Conservation (phyloP, 2,113 vertebrate genomes). For the Varanus komodoensis region DNA sequence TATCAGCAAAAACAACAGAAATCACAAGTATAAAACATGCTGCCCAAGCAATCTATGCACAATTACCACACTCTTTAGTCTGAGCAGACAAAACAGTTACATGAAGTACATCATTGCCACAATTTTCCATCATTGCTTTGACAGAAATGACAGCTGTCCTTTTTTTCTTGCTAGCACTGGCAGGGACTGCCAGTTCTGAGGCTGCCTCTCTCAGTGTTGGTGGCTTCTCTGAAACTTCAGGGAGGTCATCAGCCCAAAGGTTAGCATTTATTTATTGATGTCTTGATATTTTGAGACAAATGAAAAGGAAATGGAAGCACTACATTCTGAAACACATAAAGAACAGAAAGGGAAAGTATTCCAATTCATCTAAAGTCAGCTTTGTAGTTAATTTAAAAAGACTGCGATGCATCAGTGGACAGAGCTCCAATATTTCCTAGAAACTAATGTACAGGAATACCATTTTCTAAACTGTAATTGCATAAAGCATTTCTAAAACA, state of each 20-base stretch:
- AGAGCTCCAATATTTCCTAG: conserved; percentile 63
- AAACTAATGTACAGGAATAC: conserved; percentile 65
- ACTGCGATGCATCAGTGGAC: conserved; percentile 52
- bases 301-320: conserved; percentile 46
- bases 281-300: conserved; percentile 25
- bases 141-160: background rate
- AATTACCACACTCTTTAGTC: background rate
- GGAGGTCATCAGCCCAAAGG: background rate
- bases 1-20: background rate
- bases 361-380: conserved; percentile 52
- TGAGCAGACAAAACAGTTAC: background rate
- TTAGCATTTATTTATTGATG: background rate
- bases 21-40: background rate
- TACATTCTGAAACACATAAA: conserved; percentile 39
- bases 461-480: conserved; percentile 75
- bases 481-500: conserved; percentile 69
- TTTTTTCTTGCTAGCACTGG: background rate
- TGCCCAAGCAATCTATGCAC: background rate
- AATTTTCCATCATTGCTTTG: background rate
- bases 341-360: conserved; percentile 55
- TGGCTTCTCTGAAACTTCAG: background rate
- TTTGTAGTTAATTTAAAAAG: conserved; percentile 67
- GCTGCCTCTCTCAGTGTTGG: background rate
- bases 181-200: background rate
- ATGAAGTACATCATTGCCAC: background rate